Percentiles rank a stretch among this genome's conserved stretches.
These are phyloP conservation scores for Noctua fimbriata DNA, from an alignment of 2,888 invertebrate species.

Conservation along the genomic window DNA sequence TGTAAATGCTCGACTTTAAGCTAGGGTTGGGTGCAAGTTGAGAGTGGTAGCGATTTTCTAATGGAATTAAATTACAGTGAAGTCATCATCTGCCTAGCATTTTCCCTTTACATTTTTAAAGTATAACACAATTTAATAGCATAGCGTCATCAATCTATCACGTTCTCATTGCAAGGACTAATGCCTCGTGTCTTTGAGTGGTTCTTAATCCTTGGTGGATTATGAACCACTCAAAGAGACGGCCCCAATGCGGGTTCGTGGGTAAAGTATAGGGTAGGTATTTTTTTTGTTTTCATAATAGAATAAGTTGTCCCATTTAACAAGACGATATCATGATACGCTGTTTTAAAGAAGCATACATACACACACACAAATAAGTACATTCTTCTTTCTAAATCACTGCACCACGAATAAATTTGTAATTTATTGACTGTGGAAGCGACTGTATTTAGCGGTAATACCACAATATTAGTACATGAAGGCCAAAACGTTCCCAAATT, in stretches of 20 bases:
- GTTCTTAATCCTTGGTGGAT: too few relatives aligned
- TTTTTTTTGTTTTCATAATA: not conserved
- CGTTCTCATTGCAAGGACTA: not conserved
- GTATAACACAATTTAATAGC: not conserved
- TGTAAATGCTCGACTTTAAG: constrained; percentile 60
- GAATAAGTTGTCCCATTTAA: not conserved
- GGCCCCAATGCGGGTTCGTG: not conserved
- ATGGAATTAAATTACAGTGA: not conserved
- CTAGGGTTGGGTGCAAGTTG: constrained; percentile 41
- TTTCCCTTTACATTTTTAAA: too few relatives aligned
- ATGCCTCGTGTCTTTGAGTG: too few relatives aligned
- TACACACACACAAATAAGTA: too few relatives aligned
- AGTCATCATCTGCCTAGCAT: too few relatives aligned
- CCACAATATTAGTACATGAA: not conserved
- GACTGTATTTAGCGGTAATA: not conserved
- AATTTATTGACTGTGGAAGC: not conserved
- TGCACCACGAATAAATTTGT: not conserved
- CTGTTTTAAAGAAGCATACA: too few relatives aligned
- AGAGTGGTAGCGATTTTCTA: constrained; percentile 34
- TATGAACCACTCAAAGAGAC: too few relatives aligned
- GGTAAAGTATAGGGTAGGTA: not conserved
- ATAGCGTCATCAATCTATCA: not conserved
- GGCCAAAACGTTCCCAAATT: not conserved
- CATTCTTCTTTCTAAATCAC: not conserved
- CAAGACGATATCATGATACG: not conserved